Conservation (phyloP, 37 sponge, comb jelly and placozoan species). For the Haliclona indistincta region DNA sequence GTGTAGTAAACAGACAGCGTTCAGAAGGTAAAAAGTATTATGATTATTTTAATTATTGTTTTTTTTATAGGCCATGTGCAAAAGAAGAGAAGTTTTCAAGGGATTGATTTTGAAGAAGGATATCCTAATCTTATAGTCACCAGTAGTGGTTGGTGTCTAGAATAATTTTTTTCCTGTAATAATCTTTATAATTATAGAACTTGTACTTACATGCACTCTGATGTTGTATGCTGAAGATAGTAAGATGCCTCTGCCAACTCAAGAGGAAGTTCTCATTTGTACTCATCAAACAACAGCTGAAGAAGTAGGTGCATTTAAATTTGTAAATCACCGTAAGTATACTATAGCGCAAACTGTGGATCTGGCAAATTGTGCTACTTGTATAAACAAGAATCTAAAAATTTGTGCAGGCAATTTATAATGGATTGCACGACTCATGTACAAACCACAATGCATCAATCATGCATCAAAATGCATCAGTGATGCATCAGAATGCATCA, state of each 20-base stretch:
- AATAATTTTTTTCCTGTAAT: background rate
- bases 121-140: constrained; percentile 7
- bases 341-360: background rate
- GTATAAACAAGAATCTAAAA: no score
- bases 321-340: background rate
- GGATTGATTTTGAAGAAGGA: background rate
- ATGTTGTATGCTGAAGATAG: constrained; percentile 1
- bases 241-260: constrained; percentile 1
- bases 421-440: no score
- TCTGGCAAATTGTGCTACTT: no score
- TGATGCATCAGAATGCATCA: no score
- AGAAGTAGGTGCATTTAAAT: background rate
- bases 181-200: background rate
- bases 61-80: no score
- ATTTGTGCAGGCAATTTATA: no score
- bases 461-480: no score
- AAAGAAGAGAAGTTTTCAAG: no score
- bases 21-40: no score
- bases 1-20: no score
- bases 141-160: background rate
- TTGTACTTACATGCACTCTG: background rate
- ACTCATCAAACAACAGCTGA: constrained; percentile 14
- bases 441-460: no score
- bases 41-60: no score
- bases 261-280: constrained; percentile 16